Evolutionary conservation across 2,797 vertebrate genomes (phyloP), one percentile per base, ranked within the genome.

Genomic region (Cirrhinus mrigala): DNA sequence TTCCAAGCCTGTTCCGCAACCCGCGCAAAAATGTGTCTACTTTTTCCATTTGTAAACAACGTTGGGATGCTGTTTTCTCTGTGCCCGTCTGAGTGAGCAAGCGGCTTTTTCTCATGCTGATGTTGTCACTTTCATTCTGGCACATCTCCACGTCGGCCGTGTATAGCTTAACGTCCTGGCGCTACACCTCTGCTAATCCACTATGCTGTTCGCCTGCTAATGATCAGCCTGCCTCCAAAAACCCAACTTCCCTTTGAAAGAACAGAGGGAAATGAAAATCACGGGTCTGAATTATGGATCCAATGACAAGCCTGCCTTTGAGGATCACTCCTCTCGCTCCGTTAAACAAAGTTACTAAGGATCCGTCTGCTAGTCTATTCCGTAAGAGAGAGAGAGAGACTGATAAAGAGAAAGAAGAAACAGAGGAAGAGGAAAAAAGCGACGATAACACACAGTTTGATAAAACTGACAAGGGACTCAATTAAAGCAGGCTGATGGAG

Each of bases 261-360:
- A 99, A 99, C 98, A 98, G 97, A 99, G 96, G 96, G 98, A 99
- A 99, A 99, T 97, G 97, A 97, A 98, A 99, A 99, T 99, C 96
- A 98, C 95, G 94, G 95, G 96, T 95, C 97, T 98, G 97, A 98
- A 98, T 98, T 97, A 98, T 98, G 95, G 96, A 98, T 97, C 95
- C 97, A 96, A 96, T 97, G 97, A 97, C 94, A 94, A 95, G 91
- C 94, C 94, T 94, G 94, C 96, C 96, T 95, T 93, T 66, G 87
- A 93, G 93, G 93, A 93, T 85, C 64, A 86, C 85, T 68, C 85
- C 60, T 62, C 81, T 89, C 82, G 52, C 82, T 80, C 83, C 82
- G 94, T 95, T 94, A 97, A 97, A 96, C 94, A 97, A 97, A 95
- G 97, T 96, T 96, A 95, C 90, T 94, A 93, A 94, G 83, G 93